Base-by-base conservation (phyloP, 2,888 invertebrate genomes). In the Cheilosia scutellata region DNA sequence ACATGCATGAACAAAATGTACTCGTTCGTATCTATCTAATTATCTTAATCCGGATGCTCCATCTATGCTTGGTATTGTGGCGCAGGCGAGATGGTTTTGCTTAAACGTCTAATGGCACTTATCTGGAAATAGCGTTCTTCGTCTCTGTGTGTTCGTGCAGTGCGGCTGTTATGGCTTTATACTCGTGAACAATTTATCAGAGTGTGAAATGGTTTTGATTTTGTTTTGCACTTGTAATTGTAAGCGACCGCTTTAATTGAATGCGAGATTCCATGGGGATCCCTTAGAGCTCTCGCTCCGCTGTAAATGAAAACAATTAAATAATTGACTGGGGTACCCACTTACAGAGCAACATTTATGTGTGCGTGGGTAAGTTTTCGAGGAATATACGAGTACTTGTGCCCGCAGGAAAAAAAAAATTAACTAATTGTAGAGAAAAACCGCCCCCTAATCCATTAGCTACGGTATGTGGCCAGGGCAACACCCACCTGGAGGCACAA, bases 21-120 rank as follows among this genome's bases (percentile, higher is more conserved):
- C 37, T 37, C 37, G 42, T 13, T 4, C 16, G 16, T 31, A 44
- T 57, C 76, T 71, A 76, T 71, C 65, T 72, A 82, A 82, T 82
- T 82, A 71, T 27, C 60, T 77, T 72, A 71, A 82, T 82, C 71
- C 82, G 82, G 82, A 82, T 77, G 77, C 44, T 76, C 37, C 44
- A 76, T 76, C 55, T 76, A 37, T 20, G 37, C 9, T 37, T 51
- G 37, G 47, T 31, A 29, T 49, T 37, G 49, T 49, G 65, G 49
- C 49, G 49, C 49, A 5, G n/a, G 9, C 44, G 53, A 11, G 33
- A 37, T 29, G 51, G 49, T 27, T 40, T 40, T 5, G n/a, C 33
- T 62, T 13, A 49, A 53, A 40, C 51, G 40, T 44, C 44, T 47
- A 47, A 9, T 44, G 57, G n/a, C 44, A 70, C 47, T 57, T 57